A percentile compares a stretch with the other conserved stretches of the same genome.
Evolutionary conservation across 2,113 vertebrate genomes (phyloP).

Genomic region (Forbesichthys papilliferus): DNA sequence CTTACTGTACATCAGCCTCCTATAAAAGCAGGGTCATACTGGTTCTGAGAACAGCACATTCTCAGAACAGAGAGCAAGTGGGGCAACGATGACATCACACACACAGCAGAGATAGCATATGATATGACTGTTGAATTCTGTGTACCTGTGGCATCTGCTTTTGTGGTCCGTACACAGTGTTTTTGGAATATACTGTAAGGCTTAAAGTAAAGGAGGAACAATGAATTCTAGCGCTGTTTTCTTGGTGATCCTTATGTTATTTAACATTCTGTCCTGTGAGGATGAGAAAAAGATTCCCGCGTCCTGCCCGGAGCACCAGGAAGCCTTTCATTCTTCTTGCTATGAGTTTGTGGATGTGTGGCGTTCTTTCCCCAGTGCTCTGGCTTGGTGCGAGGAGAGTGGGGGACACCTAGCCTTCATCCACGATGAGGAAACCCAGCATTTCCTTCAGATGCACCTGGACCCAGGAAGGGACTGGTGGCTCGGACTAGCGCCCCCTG

Average conservation of each 20-base stretch:
- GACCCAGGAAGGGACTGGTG: conserved; percentile 80
- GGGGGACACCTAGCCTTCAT: conserved; percentile 88
- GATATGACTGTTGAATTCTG: neutral
- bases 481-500: conserved; percentile 76
- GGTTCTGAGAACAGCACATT: conserved; percentile 2
- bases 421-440: conserved; percentile 79
- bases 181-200: too few species aligned
- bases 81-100: neutral
- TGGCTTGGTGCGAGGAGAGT: conserved; percentile 86
- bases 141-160: too few species aligned
- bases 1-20: neutral
- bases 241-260: conserved; percentile 51
- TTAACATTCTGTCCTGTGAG: conserved; percentile 20
- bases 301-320: conserved; percentile 76
- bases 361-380: conserved; percentile 73
- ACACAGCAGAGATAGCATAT: neutral
- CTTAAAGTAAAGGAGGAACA: conserved; percentile 28
- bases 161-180: too few species aligned
- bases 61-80: neutral
- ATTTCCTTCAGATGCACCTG: conserved; percentile 81
- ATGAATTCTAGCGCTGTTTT: conserved; percentile 15
- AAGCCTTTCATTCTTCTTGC: conserved; percentile 79
- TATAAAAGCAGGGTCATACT: conserved; percentile 28
- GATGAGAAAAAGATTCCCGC: conserved; percentile 9
- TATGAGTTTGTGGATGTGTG: conserved; percentile 81